A percentile compares a stretch with the other conserved stretches of the same genome.
Evolutionary conservation across 2,797 vertebrate genomes (phyloP).

Genomic region (Smutsia temminckii): DNA sequence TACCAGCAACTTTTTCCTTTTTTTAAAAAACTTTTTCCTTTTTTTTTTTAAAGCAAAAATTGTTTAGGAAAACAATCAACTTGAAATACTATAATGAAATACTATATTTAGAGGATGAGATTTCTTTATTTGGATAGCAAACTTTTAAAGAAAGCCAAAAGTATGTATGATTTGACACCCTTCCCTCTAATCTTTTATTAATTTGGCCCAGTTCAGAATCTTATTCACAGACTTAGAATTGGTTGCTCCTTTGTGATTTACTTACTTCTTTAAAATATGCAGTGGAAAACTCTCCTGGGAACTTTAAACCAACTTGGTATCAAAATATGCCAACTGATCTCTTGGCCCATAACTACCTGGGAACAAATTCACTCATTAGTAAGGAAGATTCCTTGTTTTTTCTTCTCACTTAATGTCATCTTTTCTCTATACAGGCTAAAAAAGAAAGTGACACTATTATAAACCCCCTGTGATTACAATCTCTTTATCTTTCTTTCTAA

Average conservation of each 20-base stretch:
- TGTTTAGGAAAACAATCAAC: slow-evolving; percentile 26
- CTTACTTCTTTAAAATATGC: background rate
- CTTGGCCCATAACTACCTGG: background rate
- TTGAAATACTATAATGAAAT: background rate
- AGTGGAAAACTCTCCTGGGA: background rate
- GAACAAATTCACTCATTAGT: background rate
- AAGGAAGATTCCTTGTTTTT: background rate
- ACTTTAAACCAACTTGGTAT: background rate
- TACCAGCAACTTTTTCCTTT: background rate
- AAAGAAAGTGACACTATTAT: background rate
- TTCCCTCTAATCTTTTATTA: background rate
- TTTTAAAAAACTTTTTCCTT: background rate
- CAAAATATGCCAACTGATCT: background rate
- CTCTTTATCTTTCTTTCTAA: background rate
- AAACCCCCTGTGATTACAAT: background rate
- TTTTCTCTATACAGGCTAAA: background rate
- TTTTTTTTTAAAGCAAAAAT: background rate
- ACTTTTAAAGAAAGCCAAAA: slow-evolving; percentile 9
- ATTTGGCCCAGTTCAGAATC: background rate
- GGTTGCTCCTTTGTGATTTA: background rate
- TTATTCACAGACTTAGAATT: background rate
- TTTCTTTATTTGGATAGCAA: background rate
- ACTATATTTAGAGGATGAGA: background rate
- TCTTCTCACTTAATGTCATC: background rate
- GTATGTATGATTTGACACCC: background rate